Conservation (phyloP, 2,797 vertebrate species). For the Cirrhinus mrigala region DNA sequence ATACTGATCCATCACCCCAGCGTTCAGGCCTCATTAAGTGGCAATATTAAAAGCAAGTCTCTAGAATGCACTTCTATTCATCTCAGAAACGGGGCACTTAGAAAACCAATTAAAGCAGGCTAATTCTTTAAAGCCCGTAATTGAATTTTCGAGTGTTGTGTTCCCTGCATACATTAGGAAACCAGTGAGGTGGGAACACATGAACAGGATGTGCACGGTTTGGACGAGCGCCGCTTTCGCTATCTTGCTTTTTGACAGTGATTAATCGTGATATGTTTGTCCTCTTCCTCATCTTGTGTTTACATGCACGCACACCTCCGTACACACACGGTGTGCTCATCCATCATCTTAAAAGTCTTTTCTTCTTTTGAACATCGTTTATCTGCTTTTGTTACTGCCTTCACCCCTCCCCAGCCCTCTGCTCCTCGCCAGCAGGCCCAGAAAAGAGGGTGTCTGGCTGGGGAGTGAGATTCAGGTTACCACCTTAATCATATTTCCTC, state of each 20-base stretch:
- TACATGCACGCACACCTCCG: conserved; percentile 61
- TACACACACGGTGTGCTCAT: conserved; percentile 68
- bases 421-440: conserved; percentile 62
- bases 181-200: conserved; percentile 55
- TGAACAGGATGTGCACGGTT: conserved; percentile 14
- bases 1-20: conserved; percentile 72
- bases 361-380: conserved; percentile 69
- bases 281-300: conserved; percentile 64
- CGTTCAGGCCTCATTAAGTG: conserved; percentile 77
- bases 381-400: conserved; percentile 66
- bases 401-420: conserved; percentile 64
- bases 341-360: conserved; percentile 73
- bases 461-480: conserved; percentile 73
- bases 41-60: conserved; percentile 78
- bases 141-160: conserved; percentile 76
- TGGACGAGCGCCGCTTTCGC: conserved; percentile 55
- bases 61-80: conserved; percentile 68
- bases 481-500: conserved; percentile 75
- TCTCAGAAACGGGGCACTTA: conserved; percentile 76
- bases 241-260: conserved; percentile 71
- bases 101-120: conserved; percentile 83
- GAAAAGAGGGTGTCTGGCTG: conserved; percentile 62
- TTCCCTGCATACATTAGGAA: conserved; percentile 63
- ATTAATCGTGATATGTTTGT: conserved; percentile 79
- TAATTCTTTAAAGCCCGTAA: conserved; percentile 80